phyloP scores from a whole-genome alignment of 2,888 invertebrate genomes.

The Agonum fuliginosum region DNA sequence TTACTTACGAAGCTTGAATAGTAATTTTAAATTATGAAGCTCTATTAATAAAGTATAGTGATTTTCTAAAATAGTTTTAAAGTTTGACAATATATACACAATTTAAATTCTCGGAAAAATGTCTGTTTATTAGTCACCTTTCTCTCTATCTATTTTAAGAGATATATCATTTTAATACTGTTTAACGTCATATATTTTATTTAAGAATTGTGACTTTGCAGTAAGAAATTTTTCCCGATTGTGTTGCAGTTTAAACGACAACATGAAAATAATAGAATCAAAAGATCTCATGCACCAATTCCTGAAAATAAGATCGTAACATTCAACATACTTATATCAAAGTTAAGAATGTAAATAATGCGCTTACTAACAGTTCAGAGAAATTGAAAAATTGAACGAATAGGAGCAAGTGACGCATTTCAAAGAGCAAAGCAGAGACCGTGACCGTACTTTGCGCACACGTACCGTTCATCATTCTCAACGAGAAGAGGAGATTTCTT shows the following conservation, averaged over 20 bases:
- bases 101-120: too few species aligned
- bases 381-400: constrained; percentile 36
- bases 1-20: too few species aligned
- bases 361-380: constrained; percentile 15
- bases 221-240: too few species aligned
- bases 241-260: too few species aligned
- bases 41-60: too few species aligned
- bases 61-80: too few species aligned
- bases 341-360: constrained; percentile 13
- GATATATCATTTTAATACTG: background rate
- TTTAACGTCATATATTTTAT: background rate
- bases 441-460: constrained; percentile 25
- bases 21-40: too few species aligned
- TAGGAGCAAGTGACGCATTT: background rate
- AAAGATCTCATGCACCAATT: too few species aligned
- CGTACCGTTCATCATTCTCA: background rate
- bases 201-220: background rate
- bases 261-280: too few species aligned
- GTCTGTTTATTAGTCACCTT: too few species aligned
- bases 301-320: background rate
- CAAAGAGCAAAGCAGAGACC: background rate
- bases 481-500: constrained; percentile 11
- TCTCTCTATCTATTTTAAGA: too few species aligned
- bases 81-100: too few species aligned
- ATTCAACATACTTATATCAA: background rate